Base-by-base conservation (phyloP, 2,797 vertebrate genomes). In the Chromis chromis region DNA sequence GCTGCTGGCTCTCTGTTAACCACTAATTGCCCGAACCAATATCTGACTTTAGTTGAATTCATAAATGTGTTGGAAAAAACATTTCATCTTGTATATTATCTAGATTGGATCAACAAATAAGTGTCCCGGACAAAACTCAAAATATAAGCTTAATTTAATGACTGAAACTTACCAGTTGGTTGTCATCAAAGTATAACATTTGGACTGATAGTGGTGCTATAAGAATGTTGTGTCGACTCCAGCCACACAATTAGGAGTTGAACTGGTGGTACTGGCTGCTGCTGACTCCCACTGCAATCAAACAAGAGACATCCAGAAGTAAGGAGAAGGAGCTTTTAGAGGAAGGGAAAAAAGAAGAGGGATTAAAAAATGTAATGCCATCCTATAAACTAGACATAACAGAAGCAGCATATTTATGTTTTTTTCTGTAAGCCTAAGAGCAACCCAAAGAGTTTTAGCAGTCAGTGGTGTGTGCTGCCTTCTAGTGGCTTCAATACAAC, bases 381-480 rank as follows among this genome's bases (percentile, higher is more conserved):
- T 17, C 40, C 17, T 44, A 44, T 17, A 44, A 44, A 46, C 17
- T 46, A 8, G 8, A 5, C 6, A 9, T 2, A 46, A 46, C 44
- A 46, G 17, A 46, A 19, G 19, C 6, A 19, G 2, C 44, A 46
- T n/a, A 46, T 46, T 46, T n/a, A n/a, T 19, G 19, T 46, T 11
- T 22, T 22, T 49, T 0, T 57, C n/a, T 25, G 25, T 25, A 2
- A 70, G 52, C 17, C 40, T 3, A 64, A 3, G 58, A 53, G 13
- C 8, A 62, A 44, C 16, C 21, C 9, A 4, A 46, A 49, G 10
- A 11, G 1, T 60, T 62, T 28, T 0, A 52, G 8, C 28, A 55
- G 17, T 12, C n/a, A 17, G 70, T 59, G 68, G 69, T 19, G 28
- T 79, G 24, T 86, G 83, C 80, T 87, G 83, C 76, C 89, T 3